These are phyloP conservation scores for Murina feae DNA, from an alignment of 2,113 vertebrate species.

Conservation along the genomic window DNA sequence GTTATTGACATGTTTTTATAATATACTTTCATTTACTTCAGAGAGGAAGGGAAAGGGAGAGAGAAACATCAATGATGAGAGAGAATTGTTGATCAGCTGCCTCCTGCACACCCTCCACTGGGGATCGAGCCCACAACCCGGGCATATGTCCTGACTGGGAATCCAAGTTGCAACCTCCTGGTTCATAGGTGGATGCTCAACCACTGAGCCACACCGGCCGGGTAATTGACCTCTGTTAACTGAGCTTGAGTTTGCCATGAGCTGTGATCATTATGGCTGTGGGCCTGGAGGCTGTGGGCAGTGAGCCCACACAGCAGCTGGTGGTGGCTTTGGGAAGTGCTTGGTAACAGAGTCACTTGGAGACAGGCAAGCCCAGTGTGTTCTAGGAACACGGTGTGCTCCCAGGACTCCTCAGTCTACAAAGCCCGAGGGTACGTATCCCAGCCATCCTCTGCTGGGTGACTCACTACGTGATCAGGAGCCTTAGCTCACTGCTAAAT, in stretches of 20 bases:
- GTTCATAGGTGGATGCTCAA: too few species aligned
- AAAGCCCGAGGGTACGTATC: neutral
- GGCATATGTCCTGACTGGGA: too few species aligned
- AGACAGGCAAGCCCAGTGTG: neutral
- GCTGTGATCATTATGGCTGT: neutral
- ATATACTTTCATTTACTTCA: too few species aligned
- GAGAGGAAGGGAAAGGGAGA: too few species aligned
- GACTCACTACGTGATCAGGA: slow-evolving; percentile 58
- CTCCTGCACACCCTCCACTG: too few species aligned
- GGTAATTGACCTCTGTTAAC: too few species aligned
- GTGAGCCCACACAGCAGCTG: neutral
- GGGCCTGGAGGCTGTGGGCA: neutral
- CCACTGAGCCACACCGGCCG: too few species aligned
- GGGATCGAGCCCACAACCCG: too few species aligned
- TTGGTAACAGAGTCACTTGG: neutral
- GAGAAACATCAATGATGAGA: too few species aligned
- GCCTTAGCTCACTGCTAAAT: slow-evolving; percentile 77
- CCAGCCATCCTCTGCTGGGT: slow-evolving; percentile 2
- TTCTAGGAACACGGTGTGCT: slow-evolving; percentile 53
- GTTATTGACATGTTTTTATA: neutral
- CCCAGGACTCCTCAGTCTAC: neutral
- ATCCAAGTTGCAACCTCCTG: too few species aligned
- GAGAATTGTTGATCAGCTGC: too few species aligned
- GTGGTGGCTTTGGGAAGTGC: neutral
- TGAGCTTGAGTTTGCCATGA: neutral